Conservation (phyloP, 2,888 invertebrate genomes). For the Antitype chi region DNA sequence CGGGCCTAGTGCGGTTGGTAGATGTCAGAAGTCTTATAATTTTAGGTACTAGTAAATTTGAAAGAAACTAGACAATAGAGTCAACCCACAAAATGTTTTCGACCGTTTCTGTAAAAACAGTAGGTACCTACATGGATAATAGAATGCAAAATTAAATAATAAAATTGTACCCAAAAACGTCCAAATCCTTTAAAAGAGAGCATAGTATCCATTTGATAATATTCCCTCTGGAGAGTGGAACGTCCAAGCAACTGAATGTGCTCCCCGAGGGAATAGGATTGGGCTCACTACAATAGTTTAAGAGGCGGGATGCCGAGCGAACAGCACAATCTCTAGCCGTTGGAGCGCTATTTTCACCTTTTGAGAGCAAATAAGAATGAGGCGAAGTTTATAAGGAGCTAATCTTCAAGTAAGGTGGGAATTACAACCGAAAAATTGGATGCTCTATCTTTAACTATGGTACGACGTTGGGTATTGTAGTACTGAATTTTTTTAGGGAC, state of each 20-base stretch:
- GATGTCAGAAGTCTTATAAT: too few species aligned
- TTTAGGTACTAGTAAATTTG: too few species aligned
- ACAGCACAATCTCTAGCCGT: conserved; percentile 41
- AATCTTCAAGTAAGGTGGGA: conserved; percentile 36
- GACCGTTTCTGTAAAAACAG: neutral
- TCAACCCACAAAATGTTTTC: neutral
- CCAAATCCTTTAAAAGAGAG: conserved; percentile 17
- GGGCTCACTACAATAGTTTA: conserved; percentile 56
- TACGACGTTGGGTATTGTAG: too few species aligned
- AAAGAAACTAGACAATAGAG: neutral
- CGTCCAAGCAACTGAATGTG: conserved; percentile 42
- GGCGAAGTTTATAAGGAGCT: conserved; percentile 28
- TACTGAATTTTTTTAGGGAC: too few species aligned
- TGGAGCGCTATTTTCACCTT: conserved; percentile 42
- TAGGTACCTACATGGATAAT: neutral
- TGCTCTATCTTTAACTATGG: neutral
- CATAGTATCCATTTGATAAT: conserved; percentile 35
- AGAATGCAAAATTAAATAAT: conserved; percentile 3
- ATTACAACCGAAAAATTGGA: conserved; percentile 27
- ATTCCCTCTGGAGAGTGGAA: conserved; percentile 37
- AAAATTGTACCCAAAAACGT: conserved; percentile 10
- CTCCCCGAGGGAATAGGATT: conserved; percentile 41
- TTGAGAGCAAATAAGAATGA: conserved; percentile 39
- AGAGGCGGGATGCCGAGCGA: conserved; percentile 31
- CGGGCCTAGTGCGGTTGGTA: too few species aligned